Base-by-base conservation (phyloP, 1,140 invertebrate species). In the Phenacoccus solenopsis region DNA sequence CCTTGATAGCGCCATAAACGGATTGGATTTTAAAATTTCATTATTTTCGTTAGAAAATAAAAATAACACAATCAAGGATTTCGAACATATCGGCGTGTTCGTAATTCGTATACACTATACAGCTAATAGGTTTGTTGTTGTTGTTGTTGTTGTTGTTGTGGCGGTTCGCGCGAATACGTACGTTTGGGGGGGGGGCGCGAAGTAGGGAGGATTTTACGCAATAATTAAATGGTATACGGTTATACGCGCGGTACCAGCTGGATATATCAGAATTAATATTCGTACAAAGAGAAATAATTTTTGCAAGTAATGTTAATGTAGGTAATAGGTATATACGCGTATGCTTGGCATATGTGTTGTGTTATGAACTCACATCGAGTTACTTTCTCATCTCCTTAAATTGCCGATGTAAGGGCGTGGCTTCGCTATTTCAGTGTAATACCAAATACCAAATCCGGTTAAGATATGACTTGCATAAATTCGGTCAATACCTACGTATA, bases 321-420 rank as follows among this genome's bases (percentile, higher is more conserved):
- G 32, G 32, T 38, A 10, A n/a, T 10, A 38, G 32, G 32, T n/a
- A 38, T n/a, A 38, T n/a, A 38, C 32, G 32, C 32, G n/a, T 64
- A 64, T 24, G 59, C 25, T 10, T 27, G 25, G 22, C 25, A 25
- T 64, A 25, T 64, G 21, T 64, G 9, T 38, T 38, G 9, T 38
- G 21, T 64, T 64, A 27, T 64, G 25, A 27, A 64, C 25, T 25
- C 59, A 64, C 25, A 64, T 64, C 59, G 59, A 64, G 59, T 64
- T 64, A 64, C 59, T 64, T 64, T 64, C 59, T 64, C 59, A 64
- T 64, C 59, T 64, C 59, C 59, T 64, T 64, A 64, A 64, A 64
- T 64, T 64, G 25, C 59, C 59, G 59, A 64, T 24, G 59, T 64
- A 22, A 16, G 59, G 59, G 59, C 59, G 59, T 64, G 59, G 22